A percentile compares a stretch with the other conserved stretches of the same genome.
These are phyloP conservation scores for Pan troglodytes DNA, from an alignment of 2,113 vertebrate species.

Conservation along the genomic window NHGRI_mPanTro3-v2.1_pri NC_072403.2:158858501-158859000, in stretches of 20 bases:
- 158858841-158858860: not conserved
- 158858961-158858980: not conserved
- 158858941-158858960: not conserved
- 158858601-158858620: not conserved
- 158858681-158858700: not conserved
- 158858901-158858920: not conserved
- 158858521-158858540: not conserved
- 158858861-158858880: not conserved
- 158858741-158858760: not conserved
- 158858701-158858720: not conserved
- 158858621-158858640: not conserved
- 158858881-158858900: not conserved
- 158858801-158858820: not conserved
- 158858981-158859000: not conserved
- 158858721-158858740: not conserved
- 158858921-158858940: not conserved
- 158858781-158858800: not conserved
- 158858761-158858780: not conserved
- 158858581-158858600: not conserved
- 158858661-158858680: slow-evolving; percentile 6
- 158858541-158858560: not conserved
- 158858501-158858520: slow-evolving; percentile 7
- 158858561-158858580: not conserved
- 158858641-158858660: not conserved
- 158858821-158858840: not conserved